Conservation (phyloP, 1,140 invertebrate species). For the Glomeris maerens region DNA sequence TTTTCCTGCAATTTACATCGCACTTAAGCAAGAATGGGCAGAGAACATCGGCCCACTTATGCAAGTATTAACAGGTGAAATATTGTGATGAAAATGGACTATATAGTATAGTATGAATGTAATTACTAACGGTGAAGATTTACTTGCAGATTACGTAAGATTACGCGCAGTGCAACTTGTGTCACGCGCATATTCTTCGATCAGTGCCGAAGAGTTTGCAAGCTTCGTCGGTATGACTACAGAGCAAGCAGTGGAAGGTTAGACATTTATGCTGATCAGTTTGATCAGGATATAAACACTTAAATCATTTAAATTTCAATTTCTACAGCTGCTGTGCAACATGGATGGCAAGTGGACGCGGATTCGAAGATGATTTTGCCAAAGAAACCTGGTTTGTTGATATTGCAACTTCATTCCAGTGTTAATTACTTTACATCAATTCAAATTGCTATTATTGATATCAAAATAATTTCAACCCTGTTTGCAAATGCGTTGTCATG, state of each 20-base stretch:
- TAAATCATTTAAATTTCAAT: conserved; percentile 5
- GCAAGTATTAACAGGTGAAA: conserved; percentile 53
- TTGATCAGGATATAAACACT: conserved; percentile 1
- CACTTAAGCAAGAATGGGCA: conserved; percentile 53
- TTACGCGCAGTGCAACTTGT: conserved; percentile 56
- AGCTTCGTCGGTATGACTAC: conserved; percentile 52
- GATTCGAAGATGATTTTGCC: conserved; percentile 48
- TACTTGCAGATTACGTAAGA: conserved; percentile 28
- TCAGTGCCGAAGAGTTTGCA: conserved; percentile 52
- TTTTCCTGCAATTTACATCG: conserved; percentile 55
- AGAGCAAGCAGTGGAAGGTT: conserved; percentile 43
- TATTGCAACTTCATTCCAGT: no score
- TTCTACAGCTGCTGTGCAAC: conserved; percentile 30
- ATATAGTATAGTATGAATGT: conserved; percentile 34
- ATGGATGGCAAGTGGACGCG: conserved; percentile 41
- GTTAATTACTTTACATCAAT: no score
- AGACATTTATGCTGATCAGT: not conserved
- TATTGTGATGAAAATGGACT: conserved; percentile 9
- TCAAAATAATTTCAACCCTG: no score
- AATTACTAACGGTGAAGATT: conserved; percentile 49
- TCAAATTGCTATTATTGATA: no score
- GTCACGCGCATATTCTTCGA: conserved; percentile 63
- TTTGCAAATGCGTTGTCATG: no score
- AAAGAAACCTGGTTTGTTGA: conserved; percentile 27
- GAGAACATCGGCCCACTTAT: conserved; percentile 58